Percentiles rank a stretch among this genome's conserved stretches.
Conservation (phyloP, 2,888 invertebrate species). For the Liopterus haemorrhoidalis region DNA sequence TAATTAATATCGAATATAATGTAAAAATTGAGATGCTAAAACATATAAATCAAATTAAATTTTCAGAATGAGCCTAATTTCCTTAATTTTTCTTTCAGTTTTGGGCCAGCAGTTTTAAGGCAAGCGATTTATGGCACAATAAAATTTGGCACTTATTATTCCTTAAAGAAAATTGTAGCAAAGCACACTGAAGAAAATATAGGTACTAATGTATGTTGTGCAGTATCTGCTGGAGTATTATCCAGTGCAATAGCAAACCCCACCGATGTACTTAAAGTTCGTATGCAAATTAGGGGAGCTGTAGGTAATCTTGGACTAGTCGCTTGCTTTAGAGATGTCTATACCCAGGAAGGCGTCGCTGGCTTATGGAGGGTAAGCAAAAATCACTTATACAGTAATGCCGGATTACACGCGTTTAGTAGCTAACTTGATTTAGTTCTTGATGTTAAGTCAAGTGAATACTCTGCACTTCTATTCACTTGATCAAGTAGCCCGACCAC, state of each 20-base stretch:
- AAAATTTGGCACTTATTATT: slow-evolving; percentile 93
- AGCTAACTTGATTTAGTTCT: too few species aligned
- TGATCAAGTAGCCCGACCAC: too few species aligned
- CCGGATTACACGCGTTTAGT: slow-evolving; percentile 9
- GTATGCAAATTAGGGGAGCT: slow-evolving; percentile 77
- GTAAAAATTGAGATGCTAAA: not conserved
- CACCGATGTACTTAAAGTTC: slow-evolving; percentile 91
- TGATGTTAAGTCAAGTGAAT: too few species aligned
- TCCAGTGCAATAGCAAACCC: slow-evolving; percentile 95
- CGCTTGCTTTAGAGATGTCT: slow-evolving; percentile 77
- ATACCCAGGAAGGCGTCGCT: slow-evolving; percentile 71
- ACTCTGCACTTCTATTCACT: too few species aligned
- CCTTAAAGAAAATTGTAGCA: slow-evolving; percentile 67
- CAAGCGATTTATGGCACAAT: slow-evolving; percentile 95
- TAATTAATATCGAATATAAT: slow-evolving; percentile 1
- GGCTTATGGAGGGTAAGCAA: slow-evolving; percentile 75
- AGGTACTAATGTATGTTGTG: slow-evolving; percentile 72
- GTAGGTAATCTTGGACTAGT: slow-evolving; percentile 54
- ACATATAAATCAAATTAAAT: too few species aligned
- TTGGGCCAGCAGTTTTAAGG: slow-evolving; percentile 85
- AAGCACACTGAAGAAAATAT: slow-evolving; percentile 53
- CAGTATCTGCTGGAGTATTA: slow-evolving; percentile 78
- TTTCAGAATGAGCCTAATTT: too few species aligned
- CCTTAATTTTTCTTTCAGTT: slow-evolving; percentile 52
- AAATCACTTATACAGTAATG: too few species aligned